Evolutionary conservation across 2,113 vertebrate genomes (phyloP), one percentile per base, ranked within the genome.

Genomic region (Fregetta grallaria): DNA sequence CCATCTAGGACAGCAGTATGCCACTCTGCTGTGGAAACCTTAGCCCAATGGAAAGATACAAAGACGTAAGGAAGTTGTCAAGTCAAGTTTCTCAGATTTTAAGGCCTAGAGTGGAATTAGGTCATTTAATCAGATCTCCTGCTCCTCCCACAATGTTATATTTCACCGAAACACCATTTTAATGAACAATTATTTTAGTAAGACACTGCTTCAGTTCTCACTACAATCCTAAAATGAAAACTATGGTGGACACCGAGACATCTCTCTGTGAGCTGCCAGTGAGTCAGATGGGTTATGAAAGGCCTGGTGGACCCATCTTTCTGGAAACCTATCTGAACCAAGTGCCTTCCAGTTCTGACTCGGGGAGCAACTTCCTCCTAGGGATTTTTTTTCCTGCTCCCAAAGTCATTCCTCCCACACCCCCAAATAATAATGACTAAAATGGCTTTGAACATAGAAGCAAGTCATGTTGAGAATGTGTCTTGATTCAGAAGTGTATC

Each of bases 41-140:
- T 20, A 61, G 21, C 61, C 23, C 0, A 0, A 12, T 9, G 34
- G 62, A 86, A 88, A 79, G 61, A 30, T 18, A 52, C 0, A 75
- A 58, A 79, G 61, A 27, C 18, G 9, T 4, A 20, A 82, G 27
- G 53, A 71, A 71, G 20, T 14, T 50, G 45, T 65, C 68, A 40
- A 67, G 53, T 36, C 62, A 90, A 7, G 3, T 68, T 73, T 40
- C 67, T 90, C 30, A 20, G 40, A 73, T 49, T 76, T 73, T 49
- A 53, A 55, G 6, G 13, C 23, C 53, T 53, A 25, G 38, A 66
- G 40, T n/a, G 40, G 49, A 82, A 55, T 92, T 74, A 42, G 32
- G 22, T 72, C 1, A n/a, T 78, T 85, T 75, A 59, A 44, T 36
- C 3, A 2, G 12, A 22, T 3, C 32, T 81, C 52, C 38, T 55